Evolutionary conservation across 2,797 vertebrate genomes (phyloP).

Genomic region (Phylloscopus collybita): DNA sequence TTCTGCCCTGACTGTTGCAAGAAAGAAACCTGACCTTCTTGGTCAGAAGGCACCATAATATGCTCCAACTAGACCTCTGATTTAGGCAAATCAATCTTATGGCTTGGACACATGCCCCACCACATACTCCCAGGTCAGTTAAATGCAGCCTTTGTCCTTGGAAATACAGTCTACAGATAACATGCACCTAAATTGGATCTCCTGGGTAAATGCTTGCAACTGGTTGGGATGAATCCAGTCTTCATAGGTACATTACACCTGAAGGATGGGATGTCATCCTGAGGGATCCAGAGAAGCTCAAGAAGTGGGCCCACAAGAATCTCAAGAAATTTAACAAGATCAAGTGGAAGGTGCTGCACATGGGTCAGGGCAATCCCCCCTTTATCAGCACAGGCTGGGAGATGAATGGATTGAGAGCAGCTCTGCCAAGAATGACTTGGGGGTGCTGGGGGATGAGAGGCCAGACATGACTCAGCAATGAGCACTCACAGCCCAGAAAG

Average conservation of each 20-base stretch:
- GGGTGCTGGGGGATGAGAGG: neutral
- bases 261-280: neutral
- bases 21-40: neutral
- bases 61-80: neutral
- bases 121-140: neutral
- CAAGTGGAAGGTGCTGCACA: neutral
- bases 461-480: too few relatives aligned
- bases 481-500: neutral
- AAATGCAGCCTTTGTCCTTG: neutral
- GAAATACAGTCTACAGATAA: neutral
- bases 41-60: neutral
- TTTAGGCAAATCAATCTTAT: neutral
- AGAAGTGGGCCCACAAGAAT: neutral
- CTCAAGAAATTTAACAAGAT: neutral
- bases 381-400: neutral
- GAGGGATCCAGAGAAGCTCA: neutral
- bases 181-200: neutral
- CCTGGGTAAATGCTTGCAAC: neutral
- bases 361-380: accelerated
- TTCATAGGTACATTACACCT: neutral
- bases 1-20: neutral
- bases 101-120: neutral
- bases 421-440: neutral
- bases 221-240: neutral
- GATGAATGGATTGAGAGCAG: neutral